Evolutionary conservation across 2,113 vertebrate species (phyloP).

Genomic region (Lepus americanus): DNA sequence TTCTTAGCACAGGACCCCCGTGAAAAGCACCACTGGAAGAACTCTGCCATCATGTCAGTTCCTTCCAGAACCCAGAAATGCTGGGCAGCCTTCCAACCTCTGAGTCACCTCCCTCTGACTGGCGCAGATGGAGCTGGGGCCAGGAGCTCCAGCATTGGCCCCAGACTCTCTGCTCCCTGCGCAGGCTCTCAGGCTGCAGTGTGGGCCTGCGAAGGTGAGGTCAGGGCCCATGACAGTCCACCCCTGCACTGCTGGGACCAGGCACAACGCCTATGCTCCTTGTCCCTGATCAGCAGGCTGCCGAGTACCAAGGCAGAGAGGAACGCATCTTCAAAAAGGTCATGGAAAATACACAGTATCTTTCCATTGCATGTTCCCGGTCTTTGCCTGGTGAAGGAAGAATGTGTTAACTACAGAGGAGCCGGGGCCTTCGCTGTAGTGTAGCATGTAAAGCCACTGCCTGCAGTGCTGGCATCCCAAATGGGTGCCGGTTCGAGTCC

Average conservation of each 20-base stretch:
- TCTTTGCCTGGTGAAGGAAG: not conserved
- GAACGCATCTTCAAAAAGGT: too few species aligned
- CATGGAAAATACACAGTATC: too few species aligned
- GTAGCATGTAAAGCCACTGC: too few species aligned
- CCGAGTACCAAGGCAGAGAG: not conserved
- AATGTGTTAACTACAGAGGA: not conserved
- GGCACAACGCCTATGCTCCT: accelerated
- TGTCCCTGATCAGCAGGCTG: not conserved
- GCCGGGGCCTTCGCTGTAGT: too few species aligned
- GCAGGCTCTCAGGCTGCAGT: not conserved
- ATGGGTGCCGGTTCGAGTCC: too few species aligned
- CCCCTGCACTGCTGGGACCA: accelerated
- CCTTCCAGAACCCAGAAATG: not conserved
- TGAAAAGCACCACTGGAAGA: not conserved
- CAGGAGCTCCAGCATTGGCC: not conserved
- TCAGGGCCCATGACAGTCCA: not conserved
- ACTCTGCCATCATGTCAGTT: not conserved
- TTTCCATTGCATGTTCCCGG: too few species aligned
- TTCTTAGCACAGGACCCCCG: not conserved
- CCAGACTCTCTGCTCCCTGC: not conserved
- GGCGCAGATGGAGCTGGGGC: not conserved
- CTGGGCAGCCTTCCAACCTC: not conserved
- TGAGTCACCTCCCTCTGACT: not conserved
- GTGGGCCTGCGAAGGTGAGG: not conserved
- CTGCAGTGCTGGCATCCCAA: too few species aligned